Evolutionary conservation across 2,888 invertebrate genomes (phyloP).

Genomic region (Scelioninae gen. 1): DNA sequence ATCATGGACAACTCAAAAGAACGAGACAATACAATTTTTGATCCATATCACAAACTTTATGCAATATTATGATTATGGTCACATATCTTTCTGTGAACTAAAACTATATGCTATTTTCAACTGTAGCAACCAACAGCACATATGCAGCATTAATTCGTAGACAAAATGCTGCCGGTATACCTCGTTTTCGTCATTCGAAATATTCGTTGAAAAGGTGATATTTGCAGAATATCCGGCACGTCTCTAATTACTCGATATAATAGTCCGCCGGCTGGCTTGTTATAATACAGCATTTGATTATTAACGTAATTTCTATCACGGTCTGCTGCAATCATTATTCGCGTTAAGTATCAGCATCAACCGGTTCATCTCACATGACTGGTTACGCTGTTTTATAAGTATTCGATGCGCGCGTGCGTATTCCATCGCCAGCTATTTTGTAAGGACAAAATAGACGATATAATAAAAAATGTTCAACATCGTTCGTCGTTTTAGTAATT

Average conservation of each 20-base stretch:
- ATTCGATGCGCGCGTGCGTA: conserved; percentile 18
- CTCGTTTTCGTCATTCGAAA: conserved; percentile 52
- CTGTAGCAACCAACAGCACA: neutral
- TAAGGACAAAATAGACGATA: neutral
- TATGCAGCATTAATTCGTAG: conserved; percentile 32
- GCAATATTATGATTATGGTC: no score
- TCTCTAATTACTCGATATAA: conserved; percentile 62
- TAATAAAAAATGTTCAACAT: conserved; percentile 17
- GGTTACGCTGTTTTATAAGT: conserved; percentile 36
- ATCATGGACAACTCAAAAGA: no score
- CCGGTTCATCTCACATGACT: conserved; percentile 45
- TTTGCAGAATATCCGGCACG: conserved; percentile 53
- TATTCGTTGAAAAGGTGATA: conserved; percentile 58
- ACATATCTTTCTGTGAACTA: no score
- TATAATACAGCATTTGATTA: conserved; percentile 57
- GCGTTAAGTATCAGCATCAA: conserved; percentile 52
- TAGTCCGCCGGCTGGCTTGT: conserved; percentile 51
- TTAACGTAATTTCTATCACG: conserved; percentile 58
- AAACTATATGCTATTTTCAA: neutral
- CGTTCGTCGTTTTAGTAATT: conserved; percentile 10
- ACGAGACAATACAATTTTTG: no score
- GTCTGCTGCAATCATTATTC: conserved; percentile 53
- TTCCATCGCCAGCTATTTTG: no score
- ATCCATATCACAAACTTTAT: no score
- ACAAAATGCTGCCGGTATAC: conserved; percentile 35